phyloP scores from a whole-genome alignment of 2,113 vertebrate genomes.

The Pleuronectes platessa region DNA sequence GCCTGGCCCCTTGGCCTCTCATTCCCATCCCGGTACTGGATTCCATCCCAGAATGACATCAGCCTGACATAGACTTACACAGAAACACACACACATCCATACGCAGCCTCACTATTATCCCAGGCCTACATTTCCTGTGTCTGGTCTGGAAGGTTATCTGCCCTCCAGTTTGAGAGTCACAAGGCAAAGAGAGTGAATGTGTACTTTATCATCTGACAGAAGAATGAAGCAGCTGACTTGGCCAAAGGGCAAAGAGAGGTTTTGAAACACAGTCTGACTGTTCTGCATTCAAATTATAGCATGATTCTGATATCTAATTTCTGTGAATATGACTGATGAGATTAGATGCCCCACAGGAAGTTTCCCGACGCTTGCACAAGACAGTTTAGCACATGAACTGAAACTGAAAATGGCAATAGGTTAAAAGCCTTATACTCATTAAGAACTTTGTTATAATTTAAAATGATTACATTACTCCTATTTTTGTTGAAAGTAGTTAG shows the following conservation, averaged over 20 bases:
- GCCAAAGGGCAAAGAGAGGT: constrained; percentile 12
- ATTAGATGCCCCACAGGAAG: constrained; percentile 11
- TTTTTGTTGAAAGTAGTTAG: no score
- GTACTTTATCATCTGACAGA: constrained; percentile 45
- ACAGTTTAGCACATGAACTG: background rate
- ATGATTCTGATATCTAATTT: constrained; percentile 16
- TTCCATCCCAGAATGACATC: constrained; percentile 74
- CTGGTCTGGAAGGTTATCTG: constrained; percentile 55
- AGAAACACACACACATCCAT: constrained; percentile 31
- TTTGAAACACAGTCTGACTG: constrained; percentile 23
- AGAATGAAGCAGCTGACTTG: constrained; percentile 61
- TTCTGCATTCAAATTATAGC: constrained; percentile 24
- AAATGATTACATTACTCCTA: background rate
- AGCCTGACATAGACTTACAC: constrained; percentile 45
- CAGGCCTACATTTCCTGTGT: constrained; percentile 67
- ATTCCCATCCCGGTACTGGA: constrained; percentile 67
- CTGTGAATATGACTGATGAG: constrained; percentile 21
- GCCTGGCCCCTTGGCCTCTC: constrained; percentile 50
- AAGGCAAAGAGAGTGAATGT: constrained; percentile 35
- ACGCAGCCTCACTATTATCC: constrained; percentile 55
- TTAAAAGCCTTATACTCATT: no score
- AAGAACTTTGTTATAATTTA: background rate
- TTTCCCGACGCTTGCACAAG: background rate
- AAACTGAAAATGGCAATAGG: no score
- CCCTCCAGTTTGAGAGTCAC: constrained; percentile 57